Evolutionary conservation across 2,888 invertebrate species (phyloP).

Genomic region (Vannuccia rotundouncinata): DNA sequence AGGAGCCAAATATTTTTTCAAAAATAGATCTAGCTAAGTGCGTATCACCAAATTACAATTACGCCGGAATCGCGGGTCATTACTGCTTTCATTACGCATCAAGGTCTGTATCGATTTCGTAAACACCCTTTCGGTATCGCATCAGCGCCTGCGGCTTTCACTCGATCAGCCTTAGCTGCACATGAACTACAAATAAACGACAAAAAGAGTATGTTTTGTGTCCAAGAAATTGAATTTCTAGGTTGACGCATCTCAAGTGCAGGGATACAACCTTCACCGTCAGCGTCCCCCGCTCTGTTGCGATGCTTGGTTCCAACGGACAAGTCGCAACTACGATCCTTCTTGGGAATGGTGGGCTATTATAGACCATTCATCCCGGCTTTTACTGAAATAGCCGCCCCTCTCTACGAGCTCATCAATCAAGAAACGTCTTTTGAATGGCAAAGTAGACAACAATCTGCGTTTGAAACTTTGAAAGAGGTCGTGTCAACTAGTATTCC

Average conservation of each 20-base stretch:
- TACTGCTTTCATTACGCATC: slow-evolving; percentile 14
- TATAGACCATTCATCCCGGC: slow-evolving; percentile 21
- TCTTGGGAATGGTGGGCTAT: slow-evolving; percentile 29
- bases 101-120: slow-evolving; percentile 19
- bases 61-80: slow-evolving; percentile 5
- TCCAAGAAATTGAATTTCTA: slow-evolving; percentile 9
- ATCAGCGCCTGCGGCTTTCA: slow-evolving; percentile 9
- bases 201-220: slow-evolving; percentile 27
- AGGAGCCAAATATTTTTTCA: slow-evolving; percentile 21
- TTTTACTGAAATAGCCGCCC: background rate
- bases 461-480: slow-evolving; percentile 24
- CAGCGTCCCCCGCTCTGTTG: slow-evolving; percentile 19
- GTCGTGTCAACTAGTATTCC: background rate
- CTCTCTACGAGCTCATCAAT: slow-evolving; percentile 15
- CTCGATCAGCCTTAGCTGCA: background rate
- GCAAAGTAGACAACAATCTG: slow-evolving; percentile 12
- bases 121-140: slow-evolving; percentile 21
- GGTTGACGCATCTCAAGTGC: slow-evolving; percentile 25
- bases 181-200: background rate
- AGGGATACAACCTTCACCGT: slow-evolving; percentile 20
- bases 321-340: slow-evolving; percentile 13
- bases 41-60: slow-evolving; percentile 12
- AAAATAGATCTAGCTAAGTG: slow-evolving; percentile 27
- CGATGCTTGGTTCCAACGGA: slow-evolving; percentile 22
- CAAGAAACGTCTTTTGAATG: slow-evolving; percentile 9